These are phyloP conservation scores for Phengaris arion DNA, from an alignment of 2,888 invertebrate genomes.

Conservation along the genomic window DNA sequence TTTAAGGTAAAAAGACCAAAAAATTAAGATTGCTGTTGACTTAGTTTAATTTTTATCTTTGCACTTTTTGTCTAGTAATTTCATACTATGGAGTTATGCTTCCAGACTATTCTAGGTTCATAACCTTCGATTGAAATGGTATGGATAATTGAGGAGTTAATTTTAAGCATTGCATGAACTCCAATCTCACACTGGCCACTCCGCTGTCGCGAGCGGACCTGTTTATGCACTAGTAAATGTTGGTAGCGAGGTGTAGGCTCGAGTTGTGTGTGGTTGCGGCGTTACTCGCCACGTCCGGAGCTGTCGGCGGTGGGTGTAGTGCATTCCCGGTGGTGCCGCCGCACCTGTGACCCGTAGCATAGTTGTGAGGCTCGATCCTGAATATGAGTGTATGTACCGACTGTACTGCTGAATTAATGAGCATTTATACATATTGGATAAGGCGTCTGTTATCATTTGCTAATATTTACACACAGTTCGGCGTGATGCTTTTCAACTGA, in stretches of 20 bases:
- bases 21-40: not conserved
- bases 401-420: slow-evolving; percentile 6
- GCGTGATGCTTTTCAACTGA: not conserved
- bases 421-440: slow-evolving; percentile 23
- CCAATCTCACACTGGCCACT: slow-evolving; percentile 26
- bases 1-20: slow-evolving; percentile 7
- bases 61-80: not conserved
- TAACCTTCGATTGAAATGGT: no score
- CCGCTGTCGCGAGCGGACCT: slow-evolving; percentile 38
- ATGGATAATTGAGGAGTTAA: no score
- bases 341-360: slow-evolving; percentile 4
- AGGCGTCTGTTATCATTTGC: slow-evolving; percentile 27
- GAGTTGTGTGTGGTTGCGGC: slow-evolving; percentile 43
- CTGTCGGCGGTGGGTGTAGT: no score
- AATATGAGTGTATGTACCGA: slow-evolving; percentile 1
- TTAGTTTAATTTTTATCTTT: not conserved
- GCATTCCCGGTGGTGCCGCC: not conserved
- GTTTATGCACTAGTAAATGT: slow-evolving; percentile 64
- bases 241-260: slow-evolving; percentile 51
- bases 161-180: slow-evolving; percentile 10
- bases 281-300: not conserved
- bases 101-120: not conserved
- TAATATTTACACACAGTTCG: not conserved
- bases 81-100: not conserved
- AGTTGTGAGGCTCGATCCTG: slow-evolving; percentile 1